Percentiles rank a stretch among this genome's conserved stretches.
Evolutionary conservation across 2,797 vertebrate genomes (phyloP).

Genomic region (Percopsis omiscomaycus): DNA sequence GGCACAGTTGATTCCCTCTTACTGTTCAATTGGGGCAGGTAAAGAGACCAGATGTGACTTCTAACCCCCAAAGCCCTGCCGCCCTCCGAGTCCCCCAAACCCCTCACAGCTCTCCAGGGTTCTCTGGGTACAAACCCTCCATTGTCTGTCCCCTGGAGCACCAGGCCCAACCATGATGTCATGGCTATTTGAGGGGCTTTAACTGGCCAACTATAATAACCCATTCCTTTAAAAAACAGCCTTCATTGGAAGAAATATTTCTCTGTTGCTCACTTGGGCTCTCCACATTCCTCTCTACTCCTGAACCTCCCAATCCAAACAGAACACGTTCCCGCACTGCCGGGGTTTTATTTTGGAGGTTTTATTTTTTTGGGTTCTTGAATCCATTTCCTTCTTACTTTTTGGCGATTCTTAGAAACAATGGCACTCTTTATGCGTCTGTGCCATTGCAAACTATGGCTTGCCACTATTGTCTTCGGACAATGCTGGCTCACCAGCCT

Average conservation of each 20-base stretch:
- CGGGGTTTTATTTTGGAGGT: slow-evolving; percentile 66
- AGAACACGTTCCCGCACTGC: slow-evolving; percentile 70
- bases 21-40: slow-evolving; percentile 70
- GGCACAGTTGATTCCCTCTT: slow-evolving; percentile 59
- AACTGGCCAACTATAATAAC: slow-evolving; percentile 83
- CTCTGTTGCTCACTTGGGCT: slow-evolving; percentile 74
- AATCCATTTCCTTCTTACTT: slow-evolving; percentile 73
- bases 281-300: slow-evolving; percentile 75
- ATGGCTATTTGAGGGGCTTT: slow-evolving; percentile 79
- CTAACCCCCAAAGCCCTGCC: slow-evolving; percentile 64
- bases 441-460: slow-evolving; percentile 42
- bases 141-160: slow-evolving; percentile 78
- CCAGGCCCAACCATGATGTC: slow-evolving; percentile 77
- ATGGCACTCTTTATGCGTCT: slow-evolving; percentile 66
- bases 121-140: slow-evolving; percentile 75
- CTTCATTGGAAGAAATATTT: slow-evolving; percentile 76
- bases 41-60: slow-evolving; percentile 78
- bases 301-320: slow-evolving; percentile 80
- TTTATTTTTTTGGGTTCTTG: slow-evolving; percentile 43
- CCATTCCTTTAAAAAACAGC: slow-evolving; percentile 77
- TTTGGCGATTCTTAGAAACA: slow-evolving; percentile 63
- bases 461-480: slow-evolving; percentile 59
- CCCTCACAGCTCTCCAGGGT: slow-evolving; percentile 66
- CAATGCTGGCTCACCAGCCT: slow-evolving; percentile 44
- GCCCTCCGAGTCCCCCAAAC: slow-evolving; percentile 63